Conservation (phyloP, 2,888 invertebrate species). For the Anagyrus pseudococci region DNA sequence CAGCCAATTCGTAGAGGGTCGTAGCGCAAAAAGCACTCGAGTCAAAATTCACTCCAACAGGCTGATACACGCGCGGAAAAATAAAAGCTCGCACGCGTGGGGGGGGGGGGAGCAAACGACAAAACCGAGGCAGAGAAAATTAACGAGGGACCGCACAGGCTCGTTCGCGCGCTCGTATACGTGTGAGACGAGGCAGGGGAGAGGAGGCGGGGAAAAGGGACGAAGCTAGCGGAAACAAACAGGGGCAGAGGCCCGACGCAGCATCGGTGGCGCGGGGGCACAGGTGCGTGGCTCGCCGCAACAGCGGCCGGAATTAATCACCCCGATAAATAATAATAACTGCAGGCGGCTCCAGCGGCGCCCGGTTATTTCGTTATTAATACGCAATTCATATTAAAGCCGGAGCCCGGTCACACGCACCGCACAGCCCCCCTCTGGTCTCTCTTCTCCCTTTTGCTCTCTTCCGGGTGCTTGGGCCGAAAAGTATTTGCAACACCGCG, state of each 20-base stretch:
- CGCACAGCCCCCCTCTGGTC: no score
- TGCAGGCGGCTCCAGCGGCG: constrained; percentile 44
- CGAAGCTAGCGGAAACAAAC: no score
- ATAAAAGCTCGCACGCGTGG: not conserved
- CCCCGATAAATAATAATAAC: constrained; percentile 61
- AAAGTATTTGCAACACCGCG: no score
- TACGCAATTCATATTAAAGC: constrained; percentile 60
- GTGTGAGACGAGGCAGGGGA: no score
- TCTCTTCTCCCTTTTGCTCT: no score
- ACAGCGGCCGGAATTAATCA: constrained; percentile 57
- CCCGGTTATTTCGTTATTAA: constrained; percentile 59
- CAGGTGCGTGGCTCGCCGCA: constrained; percentile 51
- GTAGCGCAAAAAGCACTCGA: no score
- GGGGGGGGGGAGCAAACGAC: not conserved
- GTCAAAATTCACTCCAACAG: no score
- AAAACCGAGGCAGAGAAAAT: constrained; percentile 1
- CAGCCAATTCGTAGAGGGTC: no score
- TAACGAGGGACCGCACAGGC: constrained; percentile 3
- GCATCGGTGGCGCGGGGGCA: constrained; percentile 8
- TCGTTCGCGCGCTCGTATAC: no score
- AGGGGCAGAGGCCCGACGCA: not conserved
- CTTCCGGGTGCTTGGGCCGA: no score
- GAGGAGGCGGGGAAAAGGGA: not conserved
- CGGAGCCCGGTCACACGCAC: constrained; percentile 40
- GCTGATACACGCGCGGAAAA: no score